Conservation (phyloP, 2,888 invertebrate species). For the Rhaphigaster nebulosa region DNA sequence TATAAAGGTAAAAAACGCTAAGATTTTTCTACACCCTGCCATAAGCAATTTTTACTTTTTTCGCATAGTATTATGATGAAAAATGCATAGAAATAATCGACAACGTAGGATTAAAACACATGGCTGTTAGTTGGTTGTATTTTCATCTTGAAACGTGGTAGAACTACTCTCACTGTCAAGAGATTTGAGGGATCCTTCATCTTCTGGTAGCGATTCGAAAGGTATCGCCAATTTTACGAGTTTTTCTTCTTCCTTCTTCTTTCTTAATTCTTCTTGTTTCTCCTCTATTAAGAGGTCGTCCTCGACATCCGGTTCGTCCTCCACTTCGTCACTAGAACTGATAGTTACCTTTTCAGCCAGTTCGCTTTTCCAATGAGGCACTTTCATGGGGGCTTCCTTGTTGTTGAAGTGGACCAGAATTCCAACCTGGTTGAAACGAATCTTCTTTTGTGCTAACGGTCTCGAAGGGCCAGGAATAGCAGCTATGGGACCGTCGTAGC, state of each 20-base stretch:
- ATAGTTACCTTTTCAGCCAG: neutral
- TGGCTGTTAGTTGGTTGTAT: too few relatives aligned
- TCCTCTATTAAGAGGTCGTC: neutral
- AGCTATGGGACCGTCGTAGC: neutral
- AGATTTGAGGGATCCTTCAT: neutral
- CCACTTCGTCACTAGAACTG: neutral
- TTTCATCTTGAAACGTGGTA: too few relatives aligned
- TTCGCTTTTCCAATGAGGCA: neutral
- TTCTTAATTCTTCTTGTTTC: neutral
- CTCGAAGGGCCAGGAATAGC: too few relatives aligned
- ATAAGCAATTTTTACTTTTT: too few relatives aligned
- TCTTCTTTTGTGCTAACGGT: neutral
- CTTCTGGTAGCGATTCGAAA: neutral
- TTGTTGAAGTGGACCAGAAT: neutral
- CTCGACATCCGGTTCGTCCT: too few relatives aligned
- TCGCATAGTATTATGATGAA: too few relatives aligned
- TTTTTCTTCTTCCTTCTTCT: constrained; percentile 36
- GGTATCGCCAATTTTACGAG: neutral
- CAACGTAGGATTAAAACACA: too few relatives aligned
- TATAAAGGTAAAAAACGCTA: too few relatives aligned
- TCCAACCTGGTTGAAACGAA: neutral
- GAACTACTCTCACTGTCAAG: neutral
- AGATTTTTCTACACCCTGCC: too few relatives aligned
- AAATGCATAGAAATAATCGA: too few relatives aligned
- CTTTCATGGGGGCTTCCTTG: neutral